These are phyloP conservation scores for Artibeus lituratus DNA, from an alignment of 2,797 vertebrate genomes.

Conservation along the genomic window DNA sequence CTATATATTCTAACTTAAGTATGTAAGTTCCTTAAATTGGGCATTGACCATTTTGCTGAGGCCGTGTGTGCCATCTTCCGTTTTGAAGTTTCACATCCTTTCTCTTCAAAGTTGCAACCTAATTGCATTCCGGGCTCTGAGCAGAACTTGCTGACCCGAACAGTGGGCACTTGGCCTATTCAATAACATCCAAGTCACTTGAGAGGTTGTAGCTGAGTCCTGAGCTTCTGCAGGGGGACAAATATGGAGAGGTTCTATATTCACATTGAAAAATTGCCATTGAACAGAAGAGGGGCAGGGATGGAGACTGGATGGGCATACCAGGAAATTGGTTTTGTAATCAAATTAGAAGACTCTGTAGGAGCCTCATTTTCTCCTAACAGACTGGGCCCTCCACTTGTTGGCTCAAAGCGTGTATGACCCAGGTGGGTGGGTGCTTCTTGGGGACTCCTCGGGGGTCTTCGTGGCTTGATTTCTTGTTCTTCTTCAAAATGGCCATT, in stretches of 20 bases:
- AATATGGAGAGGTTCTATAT: neutral
- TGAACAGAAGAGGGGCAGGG: neutral
- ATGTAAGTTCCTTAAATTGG: neutral
- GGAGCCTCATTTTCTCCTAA: neutral
- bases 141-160: neutral
- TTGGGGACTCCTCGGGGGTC: neutral
- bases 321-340: neutral
- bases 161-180: neutral
- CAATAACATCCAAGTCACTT: neutral
- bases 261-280: neutral
- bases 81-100: neutral
- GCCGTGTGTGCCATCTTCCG: neutral
- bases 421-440: neutral
- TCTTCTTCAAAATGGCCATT: neutral
- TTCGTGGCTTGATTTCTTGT: neutral
- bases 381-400: neutral
- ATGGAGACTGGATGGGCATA: neutral
- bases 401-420: neutral
- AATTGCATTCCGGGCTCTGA: neutral
- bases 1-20: neutral
- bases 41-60: neutral
- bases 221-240: neutral
- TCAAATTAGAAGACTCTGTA: neutral
- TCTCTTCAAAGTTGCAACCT: neutral
- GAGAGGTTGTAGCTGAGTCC: neutral